Percentiles rank a stretch among this genome's conserved stretches.
Evolutionary conservation across 2,888 invertebrate species (phyloP).

Genomic region (Idaea dimidiata): DNA sequence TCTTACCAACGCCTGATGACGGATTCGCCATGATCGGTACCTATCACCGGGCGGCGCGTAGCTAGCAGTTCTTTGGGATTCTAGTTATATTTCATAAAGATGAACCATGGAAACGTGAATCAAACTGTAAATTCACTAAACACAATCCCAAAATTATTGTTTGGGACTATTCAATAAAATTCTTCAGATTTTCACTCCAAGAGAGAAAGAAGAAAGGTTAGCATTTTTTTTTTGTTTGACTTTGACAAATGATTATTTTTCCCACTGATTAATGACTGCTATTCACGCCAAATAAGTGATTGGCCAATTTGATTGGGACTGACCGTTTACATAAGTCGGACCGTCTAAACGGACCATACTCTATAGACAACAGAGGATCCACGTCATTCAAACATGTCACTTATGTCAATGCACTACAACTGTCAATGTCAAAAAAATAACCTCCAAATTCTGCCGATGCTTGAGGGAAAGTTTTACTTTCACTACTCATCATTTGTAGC

Average conservation of each 20-base stretch:
- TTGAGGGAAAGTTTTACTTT: constrained; percentile 27
- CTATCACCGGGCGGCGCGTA: constrained; percentile 75
- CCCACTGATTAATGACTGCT: background rate
- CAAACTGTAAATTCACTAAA: constrained; percentile 13
- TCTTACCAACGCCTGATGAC: constrained; percentile 94
- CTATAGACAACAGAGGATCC: background rate
- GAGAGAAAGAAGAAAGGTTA: constrained; percentile 67
- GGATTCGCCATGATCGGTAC: constrained; percentile 90
- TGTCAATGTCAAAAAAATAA: constrained; percentile 30
- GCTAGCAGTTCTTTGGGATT: constrained; percentile 34
- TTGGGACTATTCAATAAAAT: constrained; percentile 42
- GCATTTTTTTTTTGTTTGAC: constrained; percentile 64
- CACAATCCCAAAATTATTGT: constrained; percentile 19
- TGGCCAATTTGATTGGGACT: background rate
- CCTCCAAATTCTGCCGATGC: constrained; percentile 28
- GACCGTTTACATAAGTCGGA: background rate
- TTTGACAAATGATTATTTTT: constrained; percentile 58
- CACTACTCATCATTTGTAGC: constrained; percentile 24
- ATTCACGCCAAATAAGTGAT: background rate
- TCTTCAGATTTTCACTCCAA: constrained; percentile 51
- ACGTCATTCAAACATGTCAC: background rate
- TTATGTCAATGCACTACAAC: constrained; percentile 7
- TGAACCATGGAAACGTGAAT: constrained; percentile 15
- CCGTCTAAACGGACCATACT: background rate
- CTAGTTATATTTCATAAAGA: constrained; percentile 28